Base-by-base conservation (phyloP, 1,140 invertebrate species). In the Dreissena polymorpha region DNA sequence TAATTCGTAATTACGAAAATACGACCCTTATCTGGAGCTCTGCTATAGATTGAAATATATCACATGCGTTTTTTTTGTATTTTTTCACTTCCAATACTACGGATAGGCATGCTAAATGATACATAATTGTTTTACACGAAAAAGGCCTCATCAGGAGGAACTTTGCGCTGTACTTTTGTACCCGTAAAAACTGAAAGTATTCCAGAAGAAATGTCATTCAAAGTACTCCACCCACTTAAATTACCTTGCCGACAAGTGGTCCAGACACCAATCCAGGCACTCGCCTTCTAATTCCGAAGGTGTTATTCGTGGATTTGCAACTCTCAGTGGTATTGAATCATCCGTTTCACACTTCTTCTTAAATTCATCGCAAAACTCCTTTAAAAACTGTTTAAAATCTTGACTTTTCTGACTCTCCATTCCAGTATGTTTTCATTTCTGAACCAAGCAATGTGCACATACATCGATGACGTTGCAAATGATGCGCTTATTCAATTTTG, bases 341-440 rank as follows among this genome's bases (percentile, higher is more conserved):
- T 83, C 73, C 21, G 51, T 21, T 23, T 83, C 81, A 70, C 53
- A 71, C 50, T 83, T 77, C 51, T 76, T 67, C 68, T 76, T 83
- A 12, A 83, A 76, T 60, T 74, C 29, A 51, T 75, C 73, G 69
- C 81, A 76, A 83, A 83, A 49, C 70, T 83, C 81, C 39, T 39
- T 72, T 73, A 83, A 77, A 60, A 83, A 83, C 51, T 77, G 18
- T n/a, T 70, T 21, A 64, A 83, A 83, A 76, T 74, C 73, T 39
- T 70, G 55, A 0, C 50, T 10, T 65, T 70, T 55, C 69, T 70
- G 69, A 16, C 70, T 63, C 25, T 83, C 81, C 81, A 83, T 83
- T 29, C 50, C 81, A 16, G 81, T 83, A 76, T 83, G 72, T 83
- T 83, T 76, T 70, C 81, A 83, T 83, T 83, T 83, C 73, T 71